These are phyloP conservation scores for Catharus fuscescens DNA, from an alignment of 2,113 vertebrate species.

Conservation along the genomic window DNA sequence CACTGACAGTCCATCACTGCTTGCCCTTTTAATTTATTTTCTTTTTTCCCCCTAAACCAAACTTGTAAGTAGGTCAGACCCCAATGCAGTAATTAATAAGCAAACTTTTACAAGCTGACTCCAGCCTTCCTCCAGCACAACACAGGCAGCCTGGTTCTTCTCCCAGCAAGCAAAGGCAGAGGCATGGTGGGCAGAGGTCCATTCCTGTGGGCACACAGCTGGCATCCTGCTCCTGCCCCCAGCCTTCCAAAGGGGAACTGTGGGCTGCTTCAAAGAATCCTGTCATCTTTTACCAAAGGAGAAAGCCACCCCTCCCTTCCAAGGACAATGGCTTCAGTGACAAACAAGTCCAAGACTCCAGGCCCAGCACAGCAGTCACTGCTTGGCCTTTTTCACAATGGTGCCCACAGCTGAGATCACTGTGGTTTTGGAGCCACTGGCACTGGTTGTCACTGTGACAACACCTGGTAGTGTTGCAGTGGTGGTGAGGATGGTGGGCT, in stretches of 20 bases:
- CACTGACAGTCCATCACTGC: background rate
- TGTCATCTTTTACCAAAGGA: conserved; percentile 20
- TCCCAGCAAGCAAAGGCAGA: conserved; percentile 2
- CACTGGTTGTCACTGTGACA: conserved; percentile 95
- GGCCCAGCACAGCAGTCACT: conserved; percentile 78
- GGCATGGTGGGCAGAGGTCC: conserved; percentile 22
- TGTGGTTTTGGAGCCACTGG: conserved; percentile 96
- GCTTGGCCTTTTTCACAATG: conserved; percentile 97
- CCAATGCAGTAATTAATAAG: background rate
- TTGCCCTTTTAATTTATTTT: background rate
- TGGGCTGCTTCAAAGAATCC: conserved; percentile 36
- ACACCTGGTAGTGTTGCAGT: conserved; percentile 90
- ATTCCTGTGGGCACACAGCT: conserved; percentile 24
- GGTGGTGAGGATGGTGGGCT: conserved; percentile 93
- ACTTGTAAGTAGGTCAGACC: conserved; percentile 4
- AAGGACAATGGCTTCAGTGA: background rate
- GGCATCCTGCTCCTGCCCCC: conserved; percentile 25
- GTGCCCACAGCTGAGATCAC: conserved; percentile 98
- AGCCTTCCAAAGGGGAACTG: background rate
- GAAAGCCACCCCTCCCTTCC: conserved; percentile 5
- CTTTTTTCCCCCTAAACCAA: background rate
- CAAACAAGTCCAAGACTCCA: conserved; percentile 28
- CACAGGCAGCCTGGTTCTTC: background rate
- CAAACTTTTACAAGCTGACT: background rate
- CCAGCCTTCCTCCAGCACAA: background rate